Evolutionary conservation across 2,888 invertebrate genomes (phyloP), one percentile per base, ranked within the genome.

Genomic region (Acrobasis consociella): DNA sequence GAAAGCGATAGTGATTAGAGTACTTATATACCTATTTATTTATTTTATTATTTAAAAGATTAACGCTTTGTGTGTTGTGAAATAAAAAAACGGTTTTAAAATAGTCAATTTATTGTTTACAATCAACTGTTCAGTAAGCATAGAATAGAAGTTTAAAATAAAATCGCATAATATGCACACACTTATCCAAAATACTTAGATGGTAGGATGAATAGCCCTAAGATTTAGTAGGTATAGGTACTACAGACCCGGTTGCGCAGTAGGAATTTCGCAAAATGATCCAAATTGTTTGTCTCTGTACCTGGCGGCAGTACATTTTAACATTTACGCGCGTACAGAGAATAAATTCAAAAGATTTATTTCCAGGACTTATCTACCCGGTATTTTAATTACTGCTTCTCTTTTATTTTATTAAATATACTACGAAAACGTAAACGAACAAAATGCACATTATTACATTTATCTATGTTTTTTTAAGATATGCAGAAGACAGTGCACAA

Each of bases 1-100:
- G 96, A 96, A 85, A 94, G 94, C 76, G 93, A 93, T 77, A 93
- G 93, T 77, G 89, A 93, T 80, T 94, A 81, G 87, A 42, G 10
- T 42, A 42, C 42, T 9, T 42, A 42, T 3, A 3, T 42, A 42
- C 11, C 8, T 42, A 7, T 8, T 3, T 31, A 31, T 31, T 11
- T 42, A 42, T 13, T 42, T 39, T 39, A 39, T 39, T 13, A 31
- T 31, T 31, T 31, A 31, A 31, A 31, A 31, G 7, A 7, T 5
- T 22, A 7, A 7, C 7, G 8, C 7, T 62, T 60, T 61, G 13
- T 56, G 62, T 42, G 16, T 22, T 56, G 9, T 37, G 49, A 74
- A 83, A 83, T 80, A 74, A 83, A 83, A 82, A 22, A 63, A 49
- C 77, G 3, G 70, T 76, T 76, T 62, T 86, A 86, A 87, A 89